These are phyloP conservation scores for Calyptommatus sinebrachiatus DNA, from an alignment of 2,113 vertebrate species.

Conservation along the genomic window DNA sequence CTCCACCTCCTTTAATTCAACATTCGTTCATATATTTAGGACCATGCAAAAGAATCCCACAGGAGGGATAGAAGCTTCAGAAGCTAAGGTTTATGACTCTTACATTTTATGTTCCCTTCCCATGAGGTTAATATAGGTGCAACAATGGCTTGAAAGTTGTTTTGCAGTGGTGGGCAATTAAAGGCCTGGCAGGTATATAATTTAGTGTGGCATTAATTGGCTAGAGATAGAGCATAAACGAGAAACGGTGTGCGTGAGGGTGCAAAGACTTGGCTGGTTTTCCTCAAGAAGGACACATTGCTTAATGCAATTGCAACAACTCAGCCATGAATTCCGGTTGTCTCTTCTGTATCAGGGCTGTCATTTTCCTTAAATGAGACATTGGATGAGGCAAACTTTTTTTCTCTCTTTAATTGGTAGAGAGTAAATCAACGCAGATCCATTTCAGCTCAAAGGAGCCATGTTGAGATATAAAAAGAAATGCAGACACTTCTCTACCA, in stretches of 20 bases:
- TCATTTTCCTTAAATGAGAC: constrained; percentile 19
- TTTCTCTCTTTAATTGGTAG: constrained; percentile 1
- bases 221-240: constrained; percentile 63
- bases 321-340: not conserved
- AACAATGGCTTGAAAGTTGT: constrained; percentile 53
- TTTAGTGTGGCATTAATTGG: constrained; percentile 67
- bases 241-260: constrained; percentile 31
- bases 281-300: constrained; percentile 34
- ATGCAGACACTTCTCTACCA: too few relatives aligned
- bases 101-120: constrained; percentile 46
- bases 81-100: constrained; percentile 36
- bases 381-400: not conserved
- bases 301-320: constrained; percentile 44
- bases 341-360: not conserved
- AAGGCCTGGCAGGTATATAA: constrained; percentile 62
- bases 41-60: constrained; percentile 29
- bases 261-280: constrained; percentile 36
- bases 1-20: not conserved
- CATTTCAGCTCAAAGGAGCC: not conserved
- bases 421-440: not conserved
- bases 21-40: not conserved
- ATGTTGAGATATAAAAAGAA: not conserved
- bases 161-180: constrained; percentile 64
- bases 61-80: constrained; percentile 41
- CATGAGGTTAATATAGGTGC: constrained; percentile 53